Percentiles rank a stretch among this genome's conserved stretches.
These are phyloP conservation scores for Acrocera orbiculus DNA, from an alignment of 2,888 invertebrate genomes.

Conservation along the genomic window DNA sequence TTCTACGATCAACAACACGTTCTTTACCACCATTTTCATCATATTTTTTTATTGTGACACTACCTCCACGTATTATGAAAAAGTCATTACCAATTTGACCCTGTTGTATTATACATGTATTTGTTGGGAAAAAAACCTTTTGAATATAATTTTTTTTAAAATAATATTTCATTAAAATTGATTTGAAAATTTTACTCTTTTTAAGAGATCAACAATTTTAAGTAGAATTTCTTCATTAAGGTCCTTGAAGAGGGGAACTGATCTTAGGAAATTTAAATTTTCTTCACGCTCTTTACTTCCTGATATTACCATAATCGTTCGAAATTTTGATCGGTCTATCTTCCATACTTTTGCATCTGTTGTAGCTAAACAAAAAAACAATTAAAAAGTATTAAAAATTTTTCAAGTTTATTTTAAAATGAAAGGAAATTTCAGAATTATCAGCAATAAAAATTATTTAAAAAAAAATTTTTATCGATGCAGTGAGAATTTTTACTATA, in stretches of 20 bases:
- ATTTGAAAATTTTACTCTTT: conserved; percentile 42
- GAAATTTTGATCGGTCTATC: conserved; percentile 68
- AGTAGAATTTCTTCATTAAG: conserved; percentile 50
- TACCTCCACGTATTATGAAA: conserved; percentile 75
- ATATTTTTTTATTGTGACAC: conserved; percentile 53
- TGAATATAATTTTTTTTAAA: conserved; percentile 11
- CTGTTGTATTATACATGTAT: conserved; percentile 63
- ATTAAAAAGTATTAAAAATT: conserved; percentile 5
- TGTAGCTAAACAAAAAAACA: conserved; percentile 42
- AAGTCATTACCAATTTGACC: conserved; percentile 80
- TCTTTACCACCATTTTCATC: conserved; percentile 41
- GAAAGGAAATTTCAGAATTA: no score
- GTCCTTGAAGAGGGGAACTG: conserved; percentile 60
- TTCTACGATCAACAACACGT: conserved; percentile 47
- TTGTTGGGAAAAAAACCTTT: conserved; percentile 64
- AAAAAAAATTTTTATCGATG: no score
- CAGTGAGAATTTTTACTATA: no score
- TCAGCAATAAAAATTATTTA: no score
- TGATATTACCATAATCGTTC: conserved; percentile 74
- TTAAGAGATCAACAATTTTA: conserved; percentile 73
- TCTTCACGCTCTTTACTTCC: conserved; percentile 71
- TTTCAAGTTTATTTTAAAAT: no score
- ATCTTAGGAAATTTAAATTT: conserved; percentile 64
- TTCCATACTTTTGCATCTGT: conserved; percentile 74
- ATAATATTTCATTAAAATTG: background rate